phyloP scores from a whole-genome alignment of 2,113 vertebrate genomes.

The Chloropsis cyanopogon region DNA sequence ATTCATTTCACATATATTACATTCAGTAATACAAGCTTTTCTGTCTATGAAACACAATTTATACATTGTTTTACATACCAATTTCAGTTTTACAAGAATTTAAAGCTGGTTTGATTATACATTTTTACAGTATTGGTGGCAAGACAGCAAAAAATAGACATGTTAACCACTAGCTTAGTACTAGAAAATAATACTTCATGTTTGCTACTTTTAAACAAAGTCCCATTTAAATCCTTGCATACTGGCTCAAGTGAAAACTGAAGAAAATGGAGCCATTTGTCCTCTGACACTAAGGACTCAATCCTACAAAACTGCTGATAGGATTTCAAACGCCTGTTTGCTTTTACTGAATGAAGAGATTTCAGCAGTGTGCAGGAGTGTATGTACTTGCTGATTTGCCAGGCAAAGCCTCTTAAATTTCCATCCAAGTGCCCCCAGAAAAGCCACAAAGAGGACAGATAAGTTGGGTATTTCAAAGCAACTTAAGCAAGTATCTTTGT shows the following conservation, averaged over 20 bases:
- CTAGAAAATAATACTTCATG: constrained; percentile 63
- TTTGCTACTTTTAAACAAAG: constrained; percentile 40
- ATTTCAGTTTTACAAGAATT: constrained; percentile 69
- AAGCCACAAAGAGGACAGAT: background rate
- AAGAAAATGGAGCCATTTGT: constrained; percentile 9
- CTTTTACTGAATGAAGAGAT: background rate
- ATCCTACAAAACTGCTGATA: background rate
- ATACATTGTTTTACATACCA: constrained; percentile 70
- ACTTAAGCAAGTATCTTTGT: background rate
- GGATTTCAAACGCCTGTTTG: background rate
- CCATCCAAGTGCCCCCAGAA: background rate
- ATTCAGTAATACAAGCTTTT: constrained; percentile 72
- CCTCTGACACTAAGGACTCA: background rate
- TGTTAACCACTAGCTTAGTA: constrained; percentile 51
- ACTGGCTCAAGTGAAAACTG: constrained; percentile 4
- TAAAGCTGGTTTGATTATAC: constrained; percentile 70
- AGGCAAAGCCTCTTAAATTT: background rate
- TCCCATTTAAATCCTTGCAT: constrained; percentile 21
- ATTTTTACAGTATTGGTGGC: constrained; percentile 68
- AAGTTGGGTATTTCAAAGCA: background rate
- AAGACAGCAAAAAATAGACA: constrained; percentile 53
- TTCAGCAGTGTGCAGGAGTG: background rate
- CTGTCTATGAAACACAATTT: constrained; percentile 71
- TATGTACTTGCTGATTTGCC: background rate
- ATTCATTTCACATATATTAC: constrained; percentile 78